Conservation (phyloP, 2,113 vertebrate species). For the Scophthalmus maximus region DNA sequence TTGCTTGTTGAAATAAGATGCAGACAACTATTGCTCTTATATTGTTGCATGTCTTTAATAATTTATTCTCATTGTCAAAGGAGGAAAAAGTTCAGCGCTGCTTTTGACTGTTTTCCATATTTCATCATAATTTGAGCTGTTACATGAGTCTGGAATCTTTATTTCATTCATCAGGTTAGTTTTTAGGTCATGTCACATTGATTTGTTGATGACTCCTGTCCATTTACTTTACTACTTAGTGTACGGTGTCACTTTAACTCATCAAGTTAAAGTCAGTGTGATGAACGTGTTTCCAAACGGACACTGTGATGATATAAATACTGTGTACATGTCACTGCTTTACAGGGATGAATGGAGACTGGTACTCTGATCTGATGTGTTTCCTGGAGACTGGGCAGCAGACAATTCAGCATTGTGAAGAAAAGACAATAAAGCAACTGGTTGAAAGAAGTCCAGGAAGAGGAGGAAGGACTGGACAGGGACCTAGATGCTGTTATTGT, state of each 20-base stretch:
- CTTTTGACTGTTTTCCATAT: neutral
- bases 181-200: neutral
- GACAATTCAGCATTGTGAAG: conserved; percentile 46
- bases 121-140: neutral
- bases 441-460: conserved; percentile 8
- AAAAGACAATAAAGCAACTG: conserved; percentile 6
- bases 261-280: no score
- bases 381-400: conserved; percentile 19
- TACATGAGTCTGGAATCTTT: no score
- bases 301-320: neutral
- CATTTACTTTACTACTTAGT: neutral
- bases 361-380: conserved; percentile 51
- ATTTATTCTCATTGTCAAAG: no score
- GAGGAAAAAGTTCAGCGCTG: neutral
- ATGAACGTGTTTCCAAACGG: neutral
- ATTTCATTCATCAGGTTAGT: no score
- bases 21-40: neutral
- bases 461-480: conserved; percentile 8
- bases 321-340: conserved; percentile 31
- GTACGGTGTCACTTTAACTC: neutral
- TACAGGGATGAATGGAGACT: conserved; percentile 46
- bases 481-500: neutral
- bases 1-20: neutral
- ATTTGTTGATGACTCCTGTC: neutral
- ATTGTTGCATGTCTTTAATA: neutral